These are phyloP conservation scores for Microctonus hyperodae DNA, from an alignment of 2,888 invertebrate species.

Conservation along the genomic window DNA sequence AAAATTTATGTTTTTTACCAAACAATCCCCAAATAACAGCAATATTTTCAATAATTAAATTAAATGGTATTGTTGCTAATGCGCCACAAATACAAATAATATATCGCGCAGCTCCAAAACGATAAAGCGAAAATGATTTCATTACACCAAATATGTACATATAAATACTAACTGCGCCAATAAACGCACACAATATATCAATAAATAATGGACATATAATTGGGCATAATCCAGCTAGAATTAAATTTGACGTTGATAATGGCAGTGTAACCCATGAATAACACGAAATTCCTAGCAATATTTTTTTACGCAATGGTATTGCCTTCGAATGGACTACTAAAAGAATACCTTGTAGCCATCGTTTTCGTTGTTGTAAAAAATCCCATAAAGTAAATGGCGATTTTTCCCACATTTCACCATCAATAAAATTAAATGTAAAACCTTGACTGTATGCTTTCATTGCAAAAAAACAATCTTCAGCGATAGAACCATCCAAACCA, in stretches of 20 bases:
- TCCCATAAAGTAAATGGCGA: conserved; percentile 95
- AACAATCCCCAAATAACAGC: conserved; percentile 94
- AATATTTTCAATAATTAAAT: conserved; percentile 92
- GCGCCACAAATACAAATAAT: conserved; percentile 84
- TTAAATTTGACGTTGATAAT: conserved; percentile 86
- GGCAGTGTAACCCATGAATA: conserved; percentile 98
- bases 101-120: conserved; percentile 83
- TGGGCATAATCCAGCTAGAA: conserved; percentile 85
- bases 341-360: conserved; percentile 94
- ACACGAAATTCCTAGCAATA: conserved; percentile 85
- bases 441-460: conserved; percentile 94
- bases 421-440: conserved; percentile 92
- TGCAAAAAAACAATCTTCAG: conserved; percentile 96
- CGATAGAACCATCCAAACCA: conserved; percentile 95
- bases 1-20: conserved; percentile 96
- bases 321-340: conserved; percentile 87
- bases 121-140: conserved; percentile 90
- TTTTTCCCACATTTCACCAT: conserved; percentile 99
- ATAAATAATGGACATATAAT: conserved; percentile 84
- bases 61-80: conserved; percentile 89
- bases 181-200: conserved; percentile 88
- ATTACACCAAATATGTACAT: conserved; percentile 99
- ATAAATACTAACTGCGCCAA: conserved; percentile 93
- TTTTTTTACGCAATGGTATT: conserved; percentile 80
- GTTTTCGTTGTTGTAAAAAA: conserved; percentile 93